phyloP scores from a whole-genome alignment of 2,113 vertebrate genomes.

The Chauna torquata region DNA sequence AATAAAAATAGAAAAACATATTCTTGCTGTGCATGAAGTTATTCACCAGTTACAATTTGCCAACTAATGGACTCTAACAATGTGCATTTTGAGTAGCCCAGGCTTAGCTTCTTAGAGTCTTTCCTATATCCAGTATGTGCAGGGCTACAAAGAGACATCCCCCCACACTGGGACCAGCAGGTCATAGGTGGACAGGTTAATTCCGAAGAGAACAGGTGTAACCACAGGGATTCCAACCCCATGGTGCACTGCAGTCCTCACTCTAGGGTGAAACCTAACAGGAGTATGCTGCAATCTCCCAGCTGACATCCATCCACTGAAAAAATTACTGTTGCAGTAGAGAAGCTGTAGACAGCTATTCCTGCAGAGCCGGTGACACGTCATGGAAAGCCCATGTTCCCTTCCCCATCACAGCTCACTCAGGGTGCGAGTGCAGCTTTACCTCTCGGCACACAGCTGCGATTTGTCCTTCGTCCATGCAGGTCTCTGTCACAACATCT shows the following conservation, averaged over 20 bases:
- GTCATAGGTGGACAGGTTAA: not conserved
- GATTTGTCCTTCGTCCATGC: conserved; percentile 97
- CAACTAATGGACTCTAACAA: not conserved
- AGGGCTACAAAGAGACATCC: not conserved
- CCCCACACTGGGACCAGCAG: not conserved
- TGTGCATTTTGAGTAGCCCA: not conserved
- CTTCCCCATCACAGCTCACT: not conserved
- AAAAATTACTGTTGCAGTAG: rapidly evolving
- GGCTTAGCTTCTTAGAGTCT: not conserved
- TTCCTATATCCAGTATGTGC: not conserved
- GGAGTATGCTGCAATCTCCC: not conserved
- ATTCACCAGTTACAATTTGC: not conserved
- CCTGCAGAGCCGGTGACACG: not conserved
- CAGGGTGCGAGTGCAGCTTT: rapidly evolving
- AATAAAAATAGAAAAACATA: not conserved
- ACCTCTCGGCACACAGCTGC: conserved; percentile 97
- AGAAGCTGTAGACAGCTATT: not conserved
- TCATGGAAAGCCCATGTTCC: rapidly evolving
- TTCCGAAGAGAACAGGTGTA: not conserved
- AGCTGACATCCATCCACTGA: not conserved
- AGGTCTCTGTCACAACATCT: conserved; percentile 95
- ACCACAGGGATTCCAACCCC: not conserved
- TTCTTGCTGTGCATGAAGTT: not conserved
- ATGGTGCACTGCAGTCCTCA: not conserved
- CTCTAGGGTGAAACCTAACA: not conserved